These are phyloP conservation scores for Syngnathus typhle DNA, from an alignment of 2,113 vertebrate genomes.

Conservation along the genomic window DNA sequence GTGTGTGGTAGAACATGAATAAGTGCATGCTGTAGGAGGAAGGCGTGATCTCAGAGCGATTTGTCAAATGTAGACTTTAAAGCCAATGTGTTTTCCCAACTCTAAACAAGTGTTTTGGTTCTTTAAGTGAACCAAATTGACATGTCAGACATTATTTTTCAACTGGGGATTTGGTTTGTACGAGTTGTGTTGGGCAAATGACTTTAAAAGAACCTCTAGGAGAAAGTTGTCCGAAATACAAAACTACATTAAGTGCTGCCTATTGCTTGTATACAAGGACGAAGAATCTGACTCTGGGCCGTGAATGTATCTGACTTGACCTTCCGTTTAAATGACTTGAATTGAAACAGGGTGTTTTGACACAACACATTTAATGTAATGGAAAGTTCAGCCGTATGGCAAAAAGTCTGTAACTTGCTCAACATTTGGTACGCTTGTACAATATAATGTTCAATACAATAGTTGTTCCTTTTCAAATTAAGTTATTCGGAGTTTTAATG, in stretches of 20 bases:
- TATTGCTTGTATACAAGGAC: neutral
- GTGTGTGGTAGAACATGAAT: neutral
- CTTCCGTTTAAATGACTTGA: neutral
- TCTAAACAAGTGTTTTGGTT: conserved; percentile 2
- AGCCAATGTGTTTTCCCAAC: conserved; percentile 2
- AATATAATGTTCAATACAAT: neutral
- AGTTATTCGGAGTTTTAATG: neutral
- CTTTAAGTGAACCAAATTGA: conserved; percentile 11
- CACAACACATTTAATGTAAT: neutral
- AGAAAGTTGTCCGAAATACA: conserved; percentile 8
- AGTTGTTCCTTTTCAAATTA: neutral
- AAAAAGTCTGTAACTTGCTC: neutral
- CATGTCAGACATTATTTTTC: conserved; percentile 12
- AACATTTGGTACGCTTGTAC: too few relatives aligned
- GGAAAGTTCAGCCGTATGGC: neutral
- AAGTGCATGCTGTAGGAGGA: neutral
- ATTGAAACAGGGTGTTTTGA: neutral
- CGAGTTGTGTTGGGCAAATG: conserved; percentile 1
- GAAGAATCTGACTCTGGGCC: neutral
- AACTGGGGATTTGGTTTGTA: conserved; percentile 5
- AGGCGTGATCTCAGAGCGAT: neutral
- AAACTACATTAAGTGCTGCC: neutral
- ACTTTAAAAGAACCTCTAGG: conserved; percentile 10
- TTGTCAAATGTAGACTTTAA: neutral
- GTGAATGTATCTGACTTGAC: neutral